These are phyloP conservation scores for Acropternis orthonyx DNA, from an alignment of 2,797 vertebrate species.

Conservation along the genomic window DNA sequence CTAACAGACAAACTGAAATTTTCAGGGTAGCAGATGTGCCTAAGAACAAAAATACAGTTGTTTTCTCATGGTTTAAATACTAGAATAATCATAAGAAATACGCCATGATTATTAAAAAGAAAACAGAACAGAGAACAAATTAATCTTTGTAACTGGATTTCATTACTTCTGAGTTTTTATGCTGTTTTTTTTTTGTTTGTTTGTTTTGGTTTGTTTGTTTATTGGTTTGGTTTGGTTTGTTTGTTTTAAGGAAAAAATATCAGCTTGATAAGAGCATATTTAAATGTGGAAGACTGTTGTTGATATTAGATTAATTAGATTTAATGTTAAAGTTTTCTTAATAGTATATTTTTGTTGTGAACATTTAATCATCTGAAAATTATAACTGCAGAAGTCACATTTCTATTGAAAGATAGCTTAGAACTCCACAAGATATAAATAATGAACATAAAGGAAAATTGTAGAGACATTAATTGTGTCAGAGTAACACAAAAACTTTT, in stretches of 20 bases:
- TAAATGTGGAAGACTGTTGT: background rate
- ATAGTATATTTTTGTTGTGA: background rate
- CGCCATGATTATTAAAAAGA: background rate
- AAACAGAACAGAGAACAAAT: background rate
- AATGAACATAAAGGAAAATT: background rate
- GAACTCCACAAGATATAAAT: background rate
- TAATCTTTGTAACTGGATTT: background rate
- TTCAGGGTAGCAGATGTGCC: background rate
- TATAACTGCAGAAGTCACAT: background rate
- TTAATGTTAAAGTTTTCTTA: background rate
- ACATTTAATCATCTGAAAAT: background rate
- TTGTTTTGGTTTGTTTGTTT: background rate
- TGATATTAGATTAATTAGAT: background rate
- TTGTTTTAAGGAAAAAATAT: background rate
- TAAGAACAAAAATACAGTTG: background rate
- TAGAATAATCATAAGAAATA: background rate
- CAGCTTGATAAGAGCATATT: background rate
- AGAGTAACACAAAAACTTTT: background rate
- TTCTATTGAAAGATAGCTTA: background rate
- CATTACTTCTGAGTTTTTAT: accelerated
- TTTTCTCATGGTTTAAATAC: background rate
- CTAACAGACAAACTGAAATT: background rate
- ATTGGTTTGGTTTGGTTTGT: background rate
- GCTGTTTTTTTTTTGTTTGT: too few relatives aligned
- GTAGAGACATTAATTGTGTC: background rate